phyloP scores from a whole-genome alignment of 2,888 invertebrate species.

The Bellardia pandia region DNA sequence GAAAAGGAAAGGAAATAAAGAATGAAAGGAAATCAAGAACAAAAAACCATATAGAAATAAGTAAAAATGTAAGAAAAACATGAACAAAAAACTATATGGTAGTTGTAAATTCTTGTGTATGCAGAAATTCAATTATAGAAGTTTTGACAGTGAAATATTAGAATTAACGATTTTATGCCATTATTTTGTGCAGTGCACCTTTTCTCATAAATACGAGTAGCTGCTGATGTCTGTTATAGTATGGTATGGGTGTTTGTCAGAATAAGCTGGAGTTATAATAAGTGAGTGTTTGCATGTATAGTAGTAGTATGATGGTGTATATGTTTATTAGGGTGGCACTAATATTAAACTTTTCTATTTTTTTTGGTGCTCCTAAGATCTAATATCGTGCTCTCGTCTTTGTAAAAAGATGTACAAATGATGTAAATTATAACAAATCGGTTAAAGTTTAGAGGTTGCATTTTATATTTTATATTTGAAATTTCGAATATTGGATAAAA shows the following conservation, averaged over 20 bases:
- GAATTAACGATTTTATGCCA: slow-evolving; percentile 73
- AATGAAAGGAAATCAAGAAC: slow-evolving; percentile 49
- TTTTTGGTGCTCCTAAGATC: no score
- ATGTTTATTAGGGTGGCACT: background rate
- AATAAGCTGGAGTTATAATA: slow-evolving; percentile 6
- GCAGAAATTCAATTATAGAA: slow-evolving; percentile 76
- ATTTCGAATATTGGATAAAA: no score
- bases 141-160: slow-evolving; percentile 76
- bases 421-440: no score
- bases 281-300: background rate
- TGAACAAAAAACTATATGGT: slow-evolving; percentile 6
- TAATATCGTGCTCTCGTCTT: no score
- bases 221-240: background rate
- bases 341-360: no score
- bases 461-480: no score
- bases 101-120: slow-evolving; percentile 63
- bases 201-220: slow-evolving; percentile 26
- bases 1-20: slow-evolving; percentile 61
- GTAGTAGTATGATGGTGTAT: background rate
- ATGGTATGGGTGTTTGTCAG: background rate
- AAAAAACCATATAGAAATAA: slow-evolving; percentile 48
- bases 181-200: slow-evolving; percentile 71
- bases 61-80: slow-evolving; percentile 21
- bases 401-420: no score
- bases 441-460: no score